Conservation (phyloP, 2,888 invertebrate genomes). For the Anaspis maculata region DNA sequence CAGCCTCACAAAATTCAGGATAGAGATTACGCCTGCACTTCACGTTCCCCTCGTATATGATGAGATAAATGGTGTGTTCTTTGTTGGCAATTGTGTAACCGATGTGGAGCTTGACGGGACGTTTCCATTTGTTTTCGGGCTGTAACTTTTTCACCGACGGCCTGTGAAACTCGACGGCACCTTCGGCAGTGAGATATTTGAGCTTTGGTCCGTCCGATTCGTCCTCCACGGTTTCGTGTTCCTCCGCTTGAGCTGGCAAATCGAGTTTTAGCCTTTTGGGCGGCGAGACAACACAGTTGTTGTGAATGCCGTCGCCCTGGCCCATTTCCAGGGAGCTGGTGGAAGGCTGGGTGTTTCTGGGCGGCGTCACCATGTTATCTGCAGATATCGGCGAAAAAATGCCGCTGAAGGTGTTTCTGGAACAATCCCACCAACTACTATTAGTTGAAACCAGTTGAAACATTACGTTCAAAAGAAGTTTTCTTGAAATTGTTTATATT, state of each 20-base stretch:
- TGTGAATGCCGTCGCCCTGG: slow-evolving; percentile 30
- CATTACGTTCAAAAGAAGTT: no score
- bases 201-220: slow-evolving; percentile 19
- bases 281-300: slow-evolving; percentile 22
- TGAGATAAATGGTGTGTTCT: slow-evolving; percentile 52
- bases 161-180: slow-evolving; percentile 34
- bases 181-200: slow-evolving; percentile 29
- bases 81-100: slow-evolving; percentile 51
- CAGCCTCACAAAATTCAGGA: slow-evolving; percentile 19
- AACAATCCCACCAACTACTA: no score
- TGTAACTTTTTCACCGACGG: slow-evolving; percentile 35
- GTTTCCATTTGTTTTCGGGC: slow-evolving; percentile 49
- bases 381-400: no score
- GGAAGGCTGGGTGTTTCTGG: slow-evolving; percentile 20
- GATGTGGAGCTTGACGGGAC: slow-evolving; percentile 55
- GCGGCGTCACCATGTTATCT: no score
- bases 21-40: slow-evolving; percentile 54
- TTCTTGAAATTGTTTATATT: no score
- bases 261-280: slow-evolving; percentile 28
- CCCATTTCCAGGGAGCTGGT: slow-evolving; percentile 20
- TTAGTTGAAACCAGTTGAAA: no score
- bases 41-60: slow-evolving; percentile 53
- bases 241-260: slow-evolving; percentile 16
- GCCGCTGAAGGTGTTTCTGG: no score
- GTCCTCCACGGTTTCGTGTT: slow-evolving; percentile 24